A percentile compares a stretch with the other conserved stretches of the same genome.
phyloP scores from a whole-genome alignment of 2,797 vertebrate genomes.

The Acipenser oxyrinchus region DNA sequence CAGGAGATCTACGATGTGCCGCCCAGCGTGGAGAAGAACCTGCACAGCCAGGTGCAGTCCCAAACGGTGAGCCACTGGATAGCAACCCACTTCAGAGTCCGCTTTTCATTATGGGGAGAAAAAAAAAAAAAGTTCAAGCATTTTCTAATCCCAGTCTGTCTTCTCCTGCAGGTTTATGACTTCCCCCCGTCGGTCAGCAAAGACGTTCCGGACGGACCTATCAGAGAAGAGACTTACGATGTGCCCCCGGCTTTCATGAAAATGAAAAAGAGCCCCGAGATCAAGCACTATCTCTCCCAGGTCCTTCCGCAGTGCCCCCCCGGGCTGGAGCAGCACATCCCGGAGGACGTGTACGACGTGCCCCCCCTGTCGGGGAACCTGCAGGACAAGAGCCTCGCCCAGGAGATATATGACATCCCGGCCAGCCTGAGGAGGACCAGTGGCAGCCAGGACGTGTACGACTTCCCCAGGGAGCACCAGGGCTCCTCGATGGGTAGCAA shows the following conservation, averaged over 20 bases:
- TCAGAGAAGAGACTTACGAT: constrained; percentile 85
- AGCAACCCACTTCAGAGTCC: too few species aligned
- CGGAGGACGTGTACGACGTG: constrained; percentile 86
- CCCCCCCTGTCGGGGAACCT: constrained; percentile 63
- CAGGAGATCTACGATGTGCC: constrained; percentile 87
- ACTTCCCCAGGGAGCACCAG: constrained; percentile 79
- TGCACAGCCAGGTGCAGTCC: constrained; percentile 30
- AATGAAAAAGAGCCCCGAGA: constrained; percentile 48
- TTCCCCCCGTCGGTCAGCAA: constrained; percentile 87
- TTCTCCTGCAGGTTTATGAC: constrained; percentile 76
- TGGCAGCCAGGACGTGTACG: constrained; percentile 73
- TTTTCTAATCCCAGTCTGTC: background rate
- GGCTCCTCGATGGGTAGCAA: constrained; percentile 24
- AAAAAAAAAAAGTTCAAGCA: background rate
- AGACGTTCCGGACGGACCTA: constrained; percentile 66
- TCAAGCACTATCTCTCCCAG: constrained; percentile 35
- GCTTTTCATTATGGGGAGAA: background rate
- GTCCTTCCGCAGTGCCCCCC: constrained; percentile 32
- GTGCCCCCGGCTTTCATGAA: constrained; percentile 84
- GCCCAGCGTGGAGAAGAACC: constrained; percentile 72
- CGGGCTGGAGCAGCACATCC: constrained; percentile 57
- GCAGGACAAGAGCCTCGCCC: constrained; percentile 40
- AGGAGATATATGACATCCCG: constrained; percentile 88
- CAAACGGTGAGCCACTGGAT: constrained; percentile 60
- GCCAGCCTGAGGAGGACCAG: constrained; percentile 66